Evolutionary conservation across 2,113 vertebrate species (phyloP), one percentile per base, ranked within the genome.

Genomic region (Psophia crepitans): DNA sequence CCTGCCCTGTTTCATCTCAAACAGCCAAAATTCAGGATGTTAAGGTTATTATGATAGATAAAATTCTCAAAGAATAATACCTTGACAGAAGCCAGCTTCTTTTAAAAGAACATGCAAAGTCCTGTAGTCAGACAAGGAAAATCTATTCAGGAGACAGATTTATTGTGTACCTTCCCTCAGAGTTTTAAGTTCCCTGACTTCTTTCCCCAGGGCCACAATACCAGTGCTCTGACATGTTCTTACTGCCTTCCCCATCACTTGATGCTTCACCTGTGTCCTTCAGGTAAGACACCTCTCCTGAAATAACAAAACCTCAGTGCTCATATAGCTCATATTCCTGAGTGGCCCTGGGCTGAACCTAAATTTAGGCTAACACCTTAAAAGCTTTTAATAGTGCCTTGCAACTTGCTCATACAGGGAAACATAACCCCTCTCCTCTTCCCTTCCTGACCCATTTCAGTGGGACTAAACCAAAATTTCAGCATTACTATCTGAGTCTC

Each of bases 191-290:
- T 2, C 33, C 20, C 63, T 56, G 49, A 37, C 27, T 82, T 77
- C n/a, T 56, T 41, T 70, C 35, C 60, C 78, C 12, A 16, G 33
- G 20, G 22, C 39, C 63, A n/a, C 11, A 32, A 14, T 54, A 37
- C 16, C 4, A 0, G 5, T 22, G 32, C n/a, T 76, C 37, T 39
- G 24, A 43, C 21, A 37, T 0, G 1, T 46, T 70, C 63, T 81
- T 26, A 27, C 54, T 84, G 81, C 23, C 48, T 53, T 91, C 54
- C 27, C 9, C n/a, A 63, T 14, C 33, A 12, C 12, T 53, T 79
- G 22, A 5, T 20, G 27, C 30, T 28, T 78, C 53, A 27, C 39
- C 19, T 6, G 3, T 49, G 23, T n/a, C 35, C 39, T 81, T 69
- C 26, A 16, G 8, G 21, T 32, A 16, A 60, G 46, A 66, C 69